These are phyloP conservation scores for Panthera tigris DNA, from an alignment of 2,113 vertebrate species.

Conservation along the genomic window DNA sequence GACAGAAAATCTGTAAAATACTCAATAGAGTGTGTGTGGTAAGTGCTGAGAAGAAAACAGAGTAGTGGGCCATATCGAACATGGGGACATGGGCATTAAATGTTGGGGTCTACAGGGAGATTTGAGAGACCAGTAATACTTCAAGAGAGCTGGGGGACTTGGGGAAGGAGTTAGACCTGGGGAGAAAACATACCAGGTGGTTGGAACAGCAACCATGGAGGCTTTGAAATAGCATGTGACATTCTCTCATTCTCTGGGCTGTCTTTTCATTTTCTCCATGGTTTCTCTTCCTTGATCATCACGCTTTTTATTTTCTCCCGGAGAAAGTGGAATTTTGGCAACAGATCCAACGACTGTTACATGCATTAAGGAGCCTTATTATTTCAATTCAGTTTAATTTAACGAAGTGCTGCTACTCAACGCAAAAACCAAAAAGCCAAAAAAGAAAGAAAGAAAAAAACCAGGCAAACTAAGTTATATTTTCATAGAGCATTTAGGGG, in stretches of 20 bases:
- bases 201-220: background rate
- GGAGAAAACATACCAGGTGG: background rate
- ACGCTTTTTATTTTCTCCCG: background rate
- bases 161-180: background rate
- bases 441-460: background rate
- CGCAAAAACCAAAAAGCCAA: background rate
- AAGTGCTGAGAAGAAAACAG: background rate
- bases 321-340: slow-evolving; percentile 37
- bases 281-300: background rate
- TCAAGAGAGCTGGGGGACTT: background rate
- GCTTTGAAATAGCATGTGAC: background rate
- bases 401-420: background rate
- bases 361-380: background rate
- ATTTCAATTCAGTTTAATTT: slow-evolving; percentile 1
- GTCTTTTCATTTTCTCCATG: background rate
- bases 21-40: background rate
- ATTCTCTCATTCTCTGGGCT: background rate
- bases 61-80: background rate
- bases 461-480: background rate
- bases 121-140: background rate
- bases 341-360: background rate
- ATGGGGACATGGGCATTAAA: background rate
- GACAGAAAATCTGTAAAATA: background rate
- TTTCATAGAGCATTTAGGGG: background rate
- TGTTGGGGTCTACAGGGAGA: background rate